These are phyloP conservation scores for Eptesicus fuscus DNA, from an alignment of 2,113 vertebrate species.

Conservation along the genomic window DNA sequence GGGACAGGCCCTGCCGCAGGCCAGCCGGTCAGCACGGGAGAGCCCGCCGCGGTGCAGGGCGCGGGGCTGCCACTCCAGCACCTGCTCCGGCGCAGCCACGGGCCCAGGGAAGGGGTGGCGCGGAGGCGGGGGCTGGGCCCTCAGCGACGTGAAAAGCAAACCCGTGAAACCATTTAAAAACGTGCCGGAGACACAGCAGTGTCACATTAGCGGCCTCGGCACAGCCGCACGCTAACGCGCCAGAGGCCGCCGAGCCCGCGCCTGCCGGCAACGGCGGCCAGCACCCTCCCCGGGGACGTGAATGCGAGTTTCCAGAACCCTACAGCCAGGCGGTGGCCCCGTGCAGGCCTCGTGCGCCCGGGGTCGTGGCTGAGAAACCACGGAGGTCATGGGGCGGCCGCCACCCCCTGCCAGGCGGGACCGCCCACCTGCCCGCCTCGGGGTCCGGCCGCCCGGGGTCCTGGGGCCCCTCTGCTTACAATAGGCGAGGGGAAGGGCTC, in stretches of 20 bases:
- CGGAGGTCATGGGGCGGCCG: too few species aligned
- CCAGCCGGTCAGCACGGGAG: background rate
- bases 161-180: background rate
- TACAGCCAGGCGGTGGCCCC: too few species aligned
- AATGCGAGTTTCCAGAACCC: slow-evolving; percentile 68
- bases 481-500: background rate
- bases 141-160: background rate
- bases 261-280: slow-evolving; percentile 68
- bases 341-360: background rate
- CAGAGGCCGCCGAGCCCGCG: slow-evolving; percentile 72
- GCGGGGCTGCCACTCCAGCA: background rate
- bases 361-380: background rate
- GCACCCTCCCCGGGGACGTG: slow-evolving; percentile 75
- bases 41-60: background rate
- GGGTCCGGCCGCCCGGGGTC: background rate
- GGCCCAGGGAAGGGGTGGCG: rapidly evolving
- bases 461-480: background rate
- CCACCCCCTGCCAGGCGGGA: background rate
- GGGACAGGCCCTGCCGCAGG: rapidly evolving
- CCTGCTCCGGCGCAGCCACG: too few species aligned
- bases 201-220: rapidly evolving
- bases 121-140: background rate
- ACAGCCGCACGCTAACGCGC: background rate
- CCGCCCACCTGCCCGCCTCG: background rate
- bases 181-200: rapidly evolving